Conservation (phyloP, 2,888 invertebrate genomes). For the Agonopterix arenella region DNA sequence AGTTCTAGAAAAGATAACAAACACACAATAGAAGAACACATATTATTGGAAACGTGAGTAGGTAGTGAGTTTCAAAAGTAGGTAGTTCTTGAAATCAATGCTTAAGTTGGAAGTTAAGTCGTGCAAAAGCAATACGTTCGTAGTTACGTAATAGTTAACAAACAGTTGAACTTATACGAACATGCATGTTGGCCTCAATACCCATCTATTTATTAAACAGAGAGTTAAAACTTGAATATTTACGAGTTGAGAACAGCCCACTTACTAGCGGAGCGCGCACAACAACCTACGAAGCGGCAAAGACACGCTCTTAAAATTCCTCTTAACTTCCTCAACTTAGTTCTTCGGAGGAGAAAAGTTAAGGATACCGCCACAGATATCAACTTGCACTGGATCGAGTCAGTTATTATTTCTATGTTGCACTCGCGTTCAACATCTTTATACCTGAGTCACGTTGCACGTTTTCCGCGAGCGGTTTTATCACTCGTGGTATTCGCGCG, state of each 20-base stretch:
- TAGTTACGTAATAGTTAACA: not conserved
- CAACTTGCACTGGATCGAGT: constrained; percentile 6
- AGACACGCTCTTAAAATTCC: constrained; percentile 36
- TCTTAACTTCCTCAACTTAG: constrained; percentile 28
- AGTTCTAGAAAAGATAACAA: too few relatives aligned
- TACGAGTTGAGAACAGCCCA: not conserved
- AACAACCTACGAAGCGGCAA: constrained; percentile 9
- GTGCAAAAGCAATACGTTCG: not conserved
- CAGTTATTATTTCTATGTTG: not conserved
- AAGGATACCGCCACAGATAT: constrained; percentile 11
- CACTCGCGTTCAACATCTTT: too few relatives aligned
- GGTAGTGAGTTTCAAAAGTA: too few relatives aligned
- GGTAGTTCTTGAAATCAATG: too few relatives aligned
- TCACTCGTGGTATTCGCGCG: too few relatives aligned
- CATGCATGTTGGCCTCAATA: not conserved
- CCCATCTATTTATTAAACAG: not conserved
- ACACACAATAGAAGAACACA: too few relatives aligned
- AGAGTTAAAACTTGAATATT: not conserved
- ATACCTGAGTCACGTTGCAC: too few relatives aligned
- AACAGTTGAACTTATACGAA: not conserved
- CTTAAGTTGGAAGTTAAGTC: too few relatives aligned
- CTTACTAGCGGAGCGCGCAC: not conserved
- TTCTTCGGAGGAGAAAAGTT: constrained; percentile 21
- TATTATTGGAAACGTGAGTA: too few relatives aligned
- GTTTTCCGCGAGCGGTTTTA: too few relatives aligned